Evolutionary conservation across 2,797 vertebrate species (phyloP).

Genomic region (Buceros bicornis): DNA sequence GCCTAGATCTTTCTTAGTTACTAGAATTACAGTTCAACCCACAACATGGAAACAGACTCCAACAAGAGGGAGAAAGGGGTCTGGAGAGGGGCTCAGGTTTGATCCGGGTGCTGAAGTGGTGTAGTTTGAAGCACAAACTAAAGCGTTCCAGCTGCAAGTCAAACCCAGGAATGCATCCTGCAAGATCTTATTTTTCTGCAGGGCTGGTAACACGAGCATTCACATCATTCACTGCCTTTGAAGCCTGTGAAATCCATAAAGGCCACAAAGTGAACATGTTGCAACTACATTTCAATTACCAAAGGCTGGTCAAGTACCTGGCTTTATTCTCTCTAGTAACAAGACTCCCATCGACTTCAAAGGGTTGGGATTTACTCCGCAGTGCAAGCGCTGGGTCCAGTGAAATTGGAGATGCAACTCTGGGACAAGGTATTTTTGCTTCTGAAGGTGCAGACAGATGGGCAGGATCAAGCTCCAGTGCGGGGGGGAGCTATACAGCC

Average conservation of each 20-base stretch:
- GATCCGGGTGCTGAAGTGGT: constrained; percentile 27
- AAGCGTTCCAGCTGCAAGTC: constrained; percentile 61
- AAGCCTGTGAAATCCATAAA: constrained; percentile 64
- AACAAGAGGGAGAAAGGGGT: neutral
- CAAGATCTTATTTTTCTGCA: constrained; percentile 52
- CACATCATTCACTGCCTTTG: constrained; percentile 52
- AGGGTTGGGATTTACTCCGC: constrained; percentile 19
- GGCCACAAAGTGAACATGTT: constrained; percentile 40
- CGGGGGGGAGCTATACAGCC: neutral
- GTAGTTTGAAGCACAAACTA: constrained; percentile 31
- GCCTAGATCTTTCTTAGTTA: neutral
- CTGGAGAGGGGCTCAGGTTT: constrained; percentile 40
- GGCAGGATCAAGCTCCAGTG: neutral
- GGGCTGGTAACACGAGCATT: constrained; percentile 49
- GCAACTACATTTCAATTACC: constrained; percentile 57
- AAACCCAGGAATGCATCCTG: constrained; percentile 39
- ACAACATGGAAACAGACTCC: constrained; percentile 21
- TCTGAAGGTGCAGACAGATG: constrained; percentile 17
- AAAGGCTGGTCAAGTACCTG: constrained; percentile 59
- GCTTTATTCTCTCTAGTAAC: constrained; percentile 41
- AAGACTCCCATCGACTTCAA: constrained; percentile 57
- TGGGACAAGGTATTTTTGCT: neutral
- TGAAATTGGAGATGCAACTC: constrained; percentile 7
- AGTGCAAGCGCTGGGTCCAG: neutral
- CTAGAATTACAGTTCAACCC: constrained; percentile 52